A percentile compares a stretch with the other conserved stretches of the same genome.
Conservation (phyloP, 2,113 vertebrate genomes). For the Crotalus horridus region DNA sequence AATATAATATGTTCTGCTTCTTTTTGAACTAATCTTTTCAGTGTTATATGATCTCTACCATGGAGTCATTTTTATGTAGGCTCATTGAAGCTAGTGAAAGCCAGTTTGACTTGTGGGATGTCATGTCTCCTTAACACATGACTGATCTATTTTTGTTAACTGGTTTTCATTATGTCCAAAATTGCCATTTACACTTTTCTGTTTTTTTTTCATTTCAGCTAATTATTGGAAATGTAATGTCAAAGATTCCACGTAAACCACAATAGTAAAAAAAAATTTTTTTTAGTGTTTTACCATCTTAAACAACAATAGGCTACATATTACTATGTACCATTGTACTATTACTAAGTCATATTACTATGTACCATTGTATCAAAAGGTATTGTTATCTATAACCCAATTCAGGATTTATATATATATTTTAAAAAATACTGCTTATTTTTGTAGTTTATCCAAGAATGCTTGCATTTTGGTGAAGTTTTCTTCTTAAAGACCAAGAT, state of each 20-base stretch:
- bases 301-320: background rate
- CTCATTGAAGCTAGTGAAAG: background rate
- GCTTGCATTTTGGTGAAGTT: background rate
- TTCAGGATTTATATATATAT: background rate
- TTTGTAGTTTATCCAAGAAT: background rate
- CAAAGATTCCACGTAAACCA: background rate
- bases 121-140: background rate
- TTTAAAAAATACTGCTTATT: background rate
- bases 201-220: background rate
- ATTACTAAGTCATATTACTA: background rate
- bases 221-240: background rate
- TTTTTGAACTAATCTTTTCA: background rate
- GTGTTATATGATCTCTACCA: background rate
- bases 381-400: background rate
- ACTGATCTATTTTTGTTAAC: background rate
- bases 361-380: background rate
- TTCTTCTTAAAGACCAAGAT: background rate
- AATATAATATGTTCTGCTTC: background rate
- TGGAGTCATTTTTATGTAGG: background rate
- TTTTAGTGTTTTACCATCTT: background rate
- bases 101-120: background rate
- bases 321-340: background rate
- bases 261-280: background rate
- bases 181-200: background rate
- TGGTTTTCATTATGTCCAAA: background rate